These are phyloP conservation scores for Choristoneura fumiferana DNA, from an alignment of 1,140 invertebrate genomes.

Conservation along the genomic window DNA sequence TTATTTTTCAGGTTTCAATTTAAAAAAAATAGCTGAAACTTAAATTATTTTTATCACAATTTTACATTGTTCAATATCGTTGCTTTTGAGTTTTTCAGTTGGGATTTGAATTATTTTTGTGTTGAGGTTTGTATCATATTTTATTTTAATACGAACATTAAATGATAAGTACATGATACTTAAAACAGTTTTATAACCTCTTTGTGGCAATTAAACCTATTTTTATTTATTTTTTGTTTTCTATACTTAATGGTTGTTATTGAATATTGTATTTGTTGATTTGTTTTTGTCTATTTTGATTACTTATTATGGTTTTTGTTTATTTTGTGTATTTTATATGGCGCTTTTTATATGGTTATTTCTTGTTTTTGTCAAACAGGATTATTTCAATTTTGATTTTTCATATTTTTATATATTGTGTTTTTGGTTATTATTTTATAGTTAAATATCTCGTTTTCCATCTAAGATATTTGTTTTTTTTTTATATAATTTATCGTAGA, in stretches of 20 bases:
- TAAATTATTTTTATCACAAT: too few species aligned
- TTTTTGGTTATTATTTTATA: constrained; percentile 11
- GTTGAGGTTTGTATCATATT: neutral
- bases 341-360: constrained; percentile 14
- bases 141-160: neutral
- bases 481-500: neutral
- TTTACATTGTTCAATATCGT: too few species aligned
- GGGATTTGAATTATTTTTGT: too few species aligned
- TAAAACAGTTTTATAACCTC: too few species aligned
- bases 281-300: neutral
- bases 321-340: constrained; percentile 26
- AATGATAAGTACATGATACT: too few species aligned
- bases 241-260: too few species aligned
- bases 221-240: neutral
- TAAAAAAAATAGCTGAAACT: too few species aligned
- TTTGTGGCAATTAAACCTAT: constrained; percentile 10
- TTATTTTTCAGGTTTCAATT: too few species aligned
- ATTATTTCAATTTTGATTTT: constrained; percentile 2
- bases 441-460: constrained; percentile 19
- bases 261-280: neutral
- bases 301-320: too few species aligned
- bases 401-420: constrained; percentile 17
- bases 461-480: neutral
- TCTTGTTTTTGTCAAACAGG: too few species aligned
- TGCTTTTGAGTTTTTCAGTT: too few species aligned